A percentile compares a stretch with the other conserved stretches of the same genome.
These are phyloP conservation scores for Hemithea aestivaria DNA, from an alignment of 2,888 invertebrate species.

Conservation along the genomic window DNA sequence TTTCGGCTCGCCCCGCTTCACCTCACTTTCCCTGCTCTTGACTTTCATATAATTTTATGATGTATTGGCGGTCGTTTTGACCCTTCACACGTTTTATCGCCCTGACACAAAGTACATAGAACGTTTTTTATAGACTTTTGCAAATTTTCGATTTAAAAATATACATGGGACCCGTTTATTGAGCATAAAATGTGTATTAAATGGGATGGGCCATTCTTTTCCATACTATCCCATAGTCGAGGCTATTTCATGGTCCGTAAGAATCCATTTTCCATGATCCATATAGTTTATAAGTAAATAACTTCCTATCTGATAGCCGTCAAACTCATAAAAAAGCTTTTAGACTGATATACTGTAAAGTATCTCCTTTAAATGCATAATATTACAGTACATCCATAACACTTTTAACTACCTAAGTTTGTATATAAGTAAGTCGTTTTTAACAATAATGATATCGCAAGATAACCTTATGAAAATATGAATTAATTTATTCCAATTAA, in stretches of 20 bases:
- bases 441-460: too few species aligned
- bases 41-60: conserved; percentile 79
- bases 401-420: too few species aligned
- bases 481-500: too few species aligned
- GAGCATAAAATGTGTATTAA: conserved; percentile 43
- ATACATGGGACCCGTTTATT: conserved; percentile 49
- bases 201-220: conserved; percentile 13
- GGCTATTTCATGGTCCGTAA: conserved; percentile 13
- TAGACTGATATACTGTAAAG: too few species aligned
- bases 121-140: conserved; percentile 38
- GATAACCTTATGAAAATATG: too few species aligned
- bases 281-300: too few species aligned
- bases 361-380: too few species aligned
- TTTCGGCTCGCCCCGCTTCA: conserved; percentile 59
- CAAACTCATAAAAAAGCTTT: conserved; percentile 1
- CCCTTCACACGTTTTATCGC: conserved; percentile 74
- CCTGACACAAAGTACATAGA: conserved; percentile 42
- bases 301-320: neutral
- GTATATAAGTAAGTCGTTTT: too few species aligned
- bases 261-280: conserved; percentile 5
- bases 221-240: conserved; percentile 7
- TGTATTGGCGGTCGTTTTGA: conserved; percentile 72
- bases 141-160: conserved; percentile 54
- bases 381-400: too few species aligned
- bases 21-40: conserved; percentile 74